Percentiles rank a stretch among this genome's conserved stretches.
phyloP scores from a whole-genome alignment of 2,797 vertebrate genomes.

The Galaxias olidus region DNA sequence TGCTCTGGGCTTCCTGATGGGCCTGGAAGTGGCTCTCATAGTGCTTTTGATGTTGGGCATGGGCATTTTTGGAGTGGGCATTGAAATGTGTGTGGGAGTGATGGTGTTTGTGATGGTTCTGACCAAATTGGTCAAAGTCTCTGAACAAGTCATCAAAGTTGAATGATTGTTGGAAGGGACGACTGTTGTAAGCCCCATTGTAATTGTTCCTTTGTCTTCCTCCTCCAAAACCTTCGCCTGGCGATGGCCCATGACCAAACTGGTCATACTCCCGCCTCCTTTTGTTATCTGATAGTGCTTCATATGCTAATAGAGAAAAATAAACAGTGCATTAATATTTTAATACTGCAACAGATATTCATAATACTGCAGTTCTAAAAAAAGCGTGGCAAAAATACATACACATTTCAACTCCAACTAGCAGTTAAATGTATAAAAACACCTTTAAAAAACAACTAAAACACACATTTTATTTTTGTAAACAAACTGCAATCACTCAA shows the following conservation, averaged over 20 bases:
- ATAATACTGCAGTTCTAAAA: not conserved
- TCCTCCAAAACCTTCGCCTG: constrained; percentile 58
- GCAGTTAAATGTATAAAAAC: too few species aligned
- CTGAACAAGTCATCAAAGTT: constrained; percentile 94
- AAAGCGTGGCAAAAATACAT: too few species aligned
- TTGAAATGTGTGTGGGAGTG: constrained; percentile 82
- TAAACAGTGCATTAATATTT: not conserved
- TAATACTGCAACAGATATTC: not conserved
- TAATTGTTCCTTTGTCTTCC: constrained; percentile 43
- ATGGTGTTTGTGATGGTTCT: constrained; percentile 79
- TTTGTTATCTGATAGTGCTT: constrained; percentile 89
- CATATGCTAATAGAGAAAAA: constrained; percentile 82
- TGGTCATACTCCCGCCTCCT: constrained; percentile 88
- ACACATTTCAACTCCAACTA: too few species aligned
- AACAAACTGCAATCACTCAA: too few species aligned
- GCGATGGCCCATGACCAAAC: constrained; percentile 76
- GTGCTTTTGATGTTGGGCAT: constrained; percentile 49
- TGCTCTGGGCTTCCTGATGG: constrained; percentile 70
- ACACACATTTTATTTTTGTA: too few species aligned
- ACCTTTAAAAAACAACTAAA: too few species aligned
- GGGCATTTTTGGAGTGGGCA: constrained; percentile 47
- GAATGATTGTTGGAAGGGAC: constrained; percentile 84
- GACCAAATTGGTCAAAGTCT: constrained; percentile 86
- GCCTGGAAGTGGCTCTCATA: constrained; percentile 53
- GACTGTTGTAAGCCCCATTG: constrained; percentile 27